Conservation (phyloP, 2,888 invertebrate genomes). For the Stenurella melanura region DNA sequence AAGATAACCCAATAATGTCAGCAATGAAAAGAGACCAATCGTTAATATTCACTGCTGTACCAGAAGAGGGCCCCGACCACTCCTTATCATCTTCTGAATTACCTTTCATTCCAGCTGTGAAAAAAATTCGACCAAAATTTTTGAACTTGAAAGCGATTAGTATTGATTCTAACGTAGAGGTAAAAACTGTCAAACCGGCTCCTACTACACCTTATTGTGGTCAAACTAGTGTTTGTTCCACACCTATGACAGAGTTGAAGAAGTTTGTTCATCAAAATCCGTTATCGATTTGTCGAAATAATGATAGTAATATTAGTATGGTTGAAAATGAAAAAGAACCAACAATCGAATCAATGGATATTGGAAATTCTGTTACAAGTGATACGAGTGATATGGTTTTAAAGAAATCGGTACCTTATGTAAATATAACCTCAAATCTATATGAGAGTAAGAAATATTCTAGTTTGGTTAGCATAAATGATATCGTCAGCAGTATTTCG, state of each 20-base stretch:
- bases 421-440: constrained; percentile 55
- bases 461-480: constrained; percentile 81
- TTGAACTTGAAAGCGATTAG: constrained; percentile 69
- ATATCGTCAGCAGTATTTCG: constrained; percentile 74
- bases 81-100: constrained; percentile 54
- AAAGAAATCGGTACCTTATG: constrained; percentile 45
- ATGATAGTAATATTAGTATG: constrained; percentile 66
- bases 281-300: constrained; percentile 83
- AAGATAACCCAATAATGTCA: constrained; percentile 71
- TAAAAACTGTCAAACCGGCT: constrained; percentile 42
- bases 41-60: constrained; percentile 87
- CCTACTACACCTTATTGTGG: constrained; percentile 76
- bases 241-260: constrained; percentile 82
- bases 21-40: constrained; percentile 87
- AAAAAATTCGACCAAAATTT: constrained; percentile 69
- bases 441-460: constrained; percentile 69
- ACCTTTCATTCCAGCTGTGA: constrained; percentile 55
- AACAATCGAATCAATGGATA: constrained; percentile 1
- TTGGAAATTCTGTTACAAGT: background rate
- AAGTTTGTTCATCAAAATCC: constrained; percentile 84
- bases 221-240: constrained; percentile 85
- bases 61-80: constrained; percentile 80
- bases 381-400: constrained; percentile 16
- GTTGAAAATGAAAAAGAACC: constrained; percentile 28
- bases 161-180: constrained; percentile 60